These are phyloP conservation scores for Ia io DNA, from an alignment of 2,113 vertebrate species.

Conservation along the genomic window DNA sequence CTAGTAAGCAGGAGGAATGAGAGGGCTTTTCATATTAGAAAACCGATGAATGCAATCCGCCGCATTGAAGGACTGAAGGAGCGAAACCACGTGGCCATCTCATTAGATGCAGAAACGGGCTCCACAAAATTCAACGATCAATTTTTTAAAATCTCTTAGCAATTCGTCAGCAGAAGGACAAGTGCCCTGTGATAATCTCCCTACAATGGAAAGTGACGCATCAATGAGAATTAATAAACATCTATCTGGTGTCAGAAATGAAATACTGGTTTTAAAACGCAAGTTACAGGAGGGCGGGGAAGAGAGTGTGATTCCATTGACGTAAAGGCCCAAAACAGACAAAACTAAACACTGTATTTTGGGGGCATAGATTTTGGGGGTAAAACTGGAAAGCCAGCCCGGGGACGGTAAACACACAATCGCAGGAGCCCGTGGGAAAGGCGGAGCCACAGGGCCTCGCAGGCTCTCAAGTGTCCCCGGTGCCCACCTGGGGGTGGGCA, in stretches of 20 bases:
- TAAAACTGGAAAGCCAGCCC: not conserved
- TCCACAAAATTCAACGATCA: not conserved
- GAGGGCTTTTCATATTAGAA: not conserved
- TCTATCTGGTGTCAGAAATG: not conserved
- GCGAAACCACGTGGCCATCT: not conserved
- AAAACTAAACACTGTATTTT: not conserved
- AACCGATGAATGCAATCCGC: not conserved
- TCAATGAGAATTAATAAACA: not conserved
- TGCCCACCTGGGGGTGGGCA: not conserved
- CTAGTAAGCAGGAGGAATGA: not conserved
- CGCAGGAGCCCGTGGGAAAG: not conserved
- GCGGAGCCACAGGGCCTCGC: accelerated
- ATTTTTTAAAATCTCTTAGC: not conserved
- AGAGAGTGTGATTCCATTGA: not conserved
- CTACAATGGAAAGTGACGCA: too few relatives aligned
- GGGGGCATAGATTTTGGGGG: not conserved
- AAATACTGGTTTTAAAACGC: not conserved
- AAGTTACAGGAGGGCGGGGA: not conserved
- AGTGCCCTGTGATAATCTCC: not conserved
- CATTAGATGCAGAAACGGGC: not conserved
- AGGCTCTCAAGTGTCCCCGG: accelerated
- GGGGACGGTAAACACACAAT: too few relatives aligned
- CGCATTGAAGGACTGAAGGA: not conserved
- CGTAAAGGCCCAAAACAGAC: not conserved
- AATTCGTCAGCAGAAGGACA: not conserved